These are phyloP conservation scores for Volucella inflata DNA, from an alignment of 2,888 invertebrate genomes.

Conservation along the genomic window DNA sequence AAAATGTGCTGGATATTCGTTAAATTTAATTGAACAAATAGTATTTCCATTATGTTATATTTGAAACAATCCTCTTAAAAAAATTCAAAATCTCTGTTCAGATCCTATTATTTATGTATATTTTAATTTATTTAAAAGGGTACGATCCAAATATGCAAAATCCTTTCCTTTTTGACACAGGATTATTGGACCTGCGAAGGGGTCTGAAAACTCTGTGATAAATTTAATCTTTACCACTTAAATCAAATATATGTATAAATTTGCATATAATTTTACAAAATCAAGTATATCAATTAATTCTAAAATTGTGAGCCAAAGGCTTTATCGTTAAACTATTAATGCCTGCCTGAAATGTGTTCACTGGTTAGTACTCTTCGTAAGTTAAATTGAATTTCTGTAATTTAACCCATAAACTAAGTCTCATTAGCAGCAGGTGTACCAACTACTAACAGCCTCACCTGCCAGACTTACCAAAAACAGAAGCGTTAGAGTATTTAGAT, in stretches of 20 bases:
- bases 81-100: too few relatives aligned
- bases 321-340: slow-evolving; percentile 21
- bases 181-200: too few relatives aligned
- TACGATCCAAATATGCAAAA: not conserved
- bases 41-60: too few relatives aligned
- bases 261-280: slow-evolving; percentile 10
- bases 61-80: too few relatives aligned
- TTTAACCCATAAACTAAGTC: slow-evolving; percentile 66
- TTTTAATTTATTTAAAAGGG: not conserved
- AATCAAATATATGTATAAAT: too few relatives aligned
- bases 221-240: too few relatives aligned
- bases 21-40: too few relatives aligned
- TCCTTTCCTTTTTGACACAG: not conserved
- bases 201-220: too few relatives aligned
- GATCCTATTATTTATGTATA: not conserved
- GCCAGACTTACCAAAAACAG: slow-evolving; percentile 43
- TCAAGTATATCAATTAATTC: slow-evolving; percentile 22
- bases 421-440: slow-evolving; percentile 69
- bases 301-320: not conserved
- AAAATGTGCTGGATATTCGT: too few relatives aligned
- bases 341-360: slow-evolving; percentile 4
- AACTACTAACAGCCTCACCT: slow-evolving; percentile 19
- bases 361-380: slow-evolving; percentile 35
- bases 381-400: slow-evolving; percentile 64
- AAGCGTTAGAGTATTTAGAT: slow-evolving; percentile 56